Percentiles rank a stretch among this genome's conserved stretches.
phyloP scores from a whole-genome alignment of 2,888 invertebrate species.

The Diarsia rubi region DNA sequence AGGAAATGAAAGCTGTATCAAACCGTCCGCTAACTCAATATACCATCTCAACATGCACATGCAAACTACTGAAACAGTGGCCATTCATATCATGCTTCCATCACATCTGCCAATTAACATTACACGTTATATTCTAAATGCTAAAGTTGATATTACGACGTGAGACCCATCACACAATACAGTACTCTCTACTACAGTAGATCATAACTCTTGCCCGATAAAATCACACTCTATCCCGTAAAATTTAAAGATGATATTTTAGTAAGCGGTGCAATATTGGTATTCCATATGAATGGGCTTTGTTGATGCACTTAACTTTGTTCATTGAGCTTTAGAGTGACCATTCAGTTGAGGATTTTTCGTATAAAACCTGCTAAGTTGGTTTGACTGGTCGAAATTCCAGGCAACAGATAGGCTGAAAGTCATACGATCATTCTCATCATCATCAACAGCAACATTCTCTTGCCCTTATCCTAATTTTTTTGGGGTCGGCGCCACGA shows the following conservation, averaged over 20 bases:
- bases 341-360: conserved; percentile 28
- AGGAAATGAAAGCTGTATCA: conserved; percentile 41
- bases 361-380: conserved; percentile 17
- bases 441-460: too few relatives aligned
- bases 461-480: too few relatives aligned
- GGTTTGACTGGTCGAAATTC: not conserved
- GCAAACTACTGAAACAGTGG: conserved; percentile 62
- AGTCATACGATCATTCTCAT: not conserved
- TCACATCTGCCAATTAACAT: conserved; percentile 11
- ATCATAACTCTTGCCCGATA: not conserved
- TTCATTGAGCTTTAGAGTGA: conserved; percentile 65
- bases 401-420: not conserved
- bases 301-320: conserved; percentile 67
- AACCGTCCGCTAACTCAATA: conserved; percentile 18
- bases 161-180: not conserved
- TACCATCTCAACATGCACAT: conserved; percentile 48
- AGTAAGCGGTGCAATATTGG: conserved; percentile 43
- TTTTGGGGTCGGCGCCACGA: too few relatives aligned
- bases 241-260: conserved; percentile 11
- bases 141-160: conserved; percentile 23
- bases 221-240: conserved; percentile 22
- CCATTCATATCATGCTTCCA: conserved; percentile 39
- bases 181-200: too few relatives aligned
- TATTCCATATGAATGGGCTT: conserved; percentile 68
- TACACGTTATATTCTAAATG: not conserved